These are phyloP conservation scores for Spinus olivaceus DNA, from an alignment of 2,797 vertebrate genomes.

Conservation along the genomic window DNA sequence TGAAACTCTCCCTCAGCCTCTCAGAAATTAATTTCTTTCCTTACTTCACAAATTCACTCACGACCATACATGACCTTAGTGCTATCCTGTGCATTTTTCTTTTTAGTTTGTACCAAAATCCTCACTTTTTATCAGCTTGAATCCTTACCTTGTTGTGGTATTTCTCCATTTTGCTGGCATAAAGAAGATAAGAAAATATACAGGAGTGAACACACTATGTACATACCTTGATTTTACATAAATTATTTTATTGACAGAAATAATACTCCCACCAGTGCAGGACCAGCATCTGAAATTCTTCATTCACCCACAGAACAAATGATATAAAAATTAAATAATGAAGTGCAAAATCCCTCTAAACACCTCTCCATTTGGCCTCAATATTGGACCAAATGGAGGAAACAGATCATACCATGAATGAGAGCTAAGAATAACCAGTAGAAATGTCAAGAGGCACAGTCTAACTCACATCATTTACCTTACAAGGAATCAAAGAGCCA, in stretches of 20 bases:
- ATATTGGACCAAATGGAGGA: neutral
- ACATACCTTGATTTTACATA: neutral
- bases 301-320: neutral
- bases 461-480: neutral
- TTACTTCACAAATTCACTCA: neutral
- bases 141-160: neutral
- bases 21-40: neutral
- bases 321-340: neutral
- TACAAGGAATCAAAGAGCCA: neutral
- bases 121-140: neutral
- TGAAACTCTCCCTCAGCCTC: neutral
- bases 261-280: neutral
- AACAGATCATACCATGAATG: neutral
- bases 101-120: neutral
- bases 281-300: neutral
- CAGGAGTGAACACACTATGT: neutral
- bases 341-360: neutral
- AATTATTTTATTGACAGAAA: neutral
- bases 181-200: neutral
- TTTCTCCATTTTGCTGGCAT: neutral
- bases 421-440: slow-evolving; percentile 2
- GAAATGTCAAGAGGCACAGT: neutral
- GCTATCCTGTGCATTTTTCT: neutral
- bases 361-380: neutral
- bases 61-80: neutral